Conservation (phyloP, 2,888 invertebrate species). For the Pristionchus mayeri region DNA sequence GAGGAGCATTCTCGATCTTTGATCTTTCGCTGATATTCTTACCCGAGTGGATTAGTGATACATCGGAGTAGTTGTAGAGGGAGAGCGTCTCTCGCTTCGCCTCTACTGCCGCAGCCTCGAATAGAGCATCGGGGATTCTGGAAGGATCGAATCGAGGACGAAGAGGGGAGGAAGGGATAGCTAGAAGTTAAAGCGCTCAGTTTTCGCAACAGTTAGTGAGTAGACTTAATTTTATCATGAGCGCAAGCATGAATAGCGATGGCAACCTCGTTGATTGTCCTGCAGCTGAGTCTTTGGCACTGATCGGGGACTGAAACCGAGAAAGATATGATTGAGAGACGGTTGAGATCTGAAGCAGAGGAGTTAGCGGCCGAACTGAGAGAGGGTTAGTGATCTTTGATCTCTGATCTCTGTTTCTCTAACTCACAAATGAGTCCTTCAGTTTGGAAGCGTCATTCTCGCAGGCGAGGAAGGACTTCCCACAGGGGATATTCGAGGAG, state of each 20-base stretch:
- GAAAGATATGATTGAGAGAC: slow-evolving; percentile 43
- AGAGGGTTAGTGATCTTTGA: slow-evolving; percentile 27
- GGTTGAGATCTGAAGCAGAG: slow-evolving; percentile 17
- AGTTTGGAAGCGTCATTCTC: slow-evolving; percentile 57
- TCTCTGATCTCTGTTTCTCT: not conserved
- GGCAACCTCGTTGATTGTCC: not conserved
- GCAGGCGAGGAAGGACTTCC: slow-evolving; percentile 72
- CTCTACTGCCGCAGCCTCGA: slow-evolving; percentile 69
- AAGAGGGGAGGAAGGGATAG: no score
- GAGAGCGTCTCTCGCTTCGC: slow-evolving; percentile 67
- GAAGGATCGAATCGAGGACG: slow-evolving; percentile 41
- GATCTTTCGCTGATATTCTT: not conserved
- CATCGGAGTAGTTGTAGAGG: slow-evolving; percentile 68
- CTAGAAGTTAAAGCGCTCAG: not conserved
- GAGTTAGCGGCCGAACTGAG: not conserved
- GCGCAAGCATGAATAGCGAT: not conserved
- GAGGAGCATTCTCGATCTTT: not conserved
- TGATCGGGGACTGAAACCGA: slow-evolving; percentile 16
- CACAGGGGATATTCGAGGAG: slow-evolving; percentile 70
- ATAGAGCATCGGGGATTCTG: slow-evolving; percentile 67
- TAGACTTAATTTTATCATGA: no score
- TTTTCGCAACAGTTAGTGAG: not conserved
- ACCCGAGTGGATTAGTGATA: slow-evolving; percentile 53
- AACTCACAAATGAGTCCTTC: slow-evolving; percentile 32
- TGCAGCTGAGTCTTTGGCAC: not conserved